Percentiles rank a stretch among this genome's conserved stretches.
Conservation (phyloP, 2,888 invertebrate species). For the Dysmachus trigonus region DNA sequence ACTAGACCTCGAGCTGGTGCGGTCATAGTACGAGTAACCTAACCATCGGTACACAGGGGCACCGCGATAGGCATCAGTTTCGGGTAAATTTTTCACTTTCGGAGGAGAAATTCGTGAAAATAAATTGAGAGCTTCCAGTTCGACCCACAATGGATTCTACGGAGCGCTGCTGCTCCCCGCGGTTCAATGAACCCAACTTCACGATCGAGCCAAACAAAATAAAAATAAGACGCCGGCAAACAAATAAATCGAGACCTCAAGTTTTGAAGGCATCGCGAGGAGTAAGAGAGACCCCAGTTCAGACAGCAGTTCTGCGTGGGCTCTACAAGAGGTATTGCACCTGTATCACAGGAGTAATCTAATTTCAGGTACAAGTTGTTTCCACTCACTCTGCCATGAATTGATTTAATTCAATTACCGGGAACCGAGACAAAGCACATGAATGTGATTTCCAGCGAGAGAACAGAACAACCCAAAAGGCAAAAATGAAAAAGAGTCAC, state of each 20-base stretch:
- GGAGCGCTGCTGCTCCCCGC: not conserved
- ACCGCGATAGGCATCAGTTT: not conserved
- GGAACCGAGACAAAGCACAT: constrained; percentile 47
- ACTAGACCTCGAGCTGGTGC: not conserved
- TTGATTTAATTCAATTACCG: constrained; percentile 55
- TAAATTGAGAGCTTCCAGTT: not conserved
- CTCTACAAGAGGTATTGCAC: constrained; percentile 54
- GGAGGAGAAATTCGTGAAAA: constrained; percentile 29
- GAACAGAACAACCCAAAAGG: not conserved
- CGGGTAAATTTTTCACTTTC: constrained; percentile 7
- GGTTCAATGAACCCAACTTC: constrained; percentile 34
- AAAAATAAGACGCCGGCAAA: constrained; percentile 42
- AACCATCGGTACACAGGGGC: not conserved
- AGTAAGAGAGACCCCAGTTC: constrained; percentile 44
- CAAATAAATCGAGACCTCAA: constrained; percentile 53
- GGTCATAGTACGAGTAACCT: not conserved
- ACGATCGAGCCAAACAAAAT: constrained; percentile 8
- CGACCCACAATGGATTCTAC: not conserved
- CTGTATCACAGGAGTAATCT: constrained; percentile 55
- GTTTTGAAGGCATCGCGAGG: constrained; percentile 48
- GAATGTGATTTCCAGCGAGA: constrained; percentile 30
- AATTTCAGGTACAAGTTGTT: constrained; percentile 55
- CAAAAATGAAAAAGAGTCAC: constrained; percentile 5
- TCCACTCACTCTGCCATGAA: constrained; percentile 54
- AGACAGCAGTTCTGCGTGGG: constrained; percentile 52